These are phyloP conservation scores for Plectus sambesii DNA, from an alignment of 1,140 invertebrate genomes.

Conservation along the genomic window DNA sequence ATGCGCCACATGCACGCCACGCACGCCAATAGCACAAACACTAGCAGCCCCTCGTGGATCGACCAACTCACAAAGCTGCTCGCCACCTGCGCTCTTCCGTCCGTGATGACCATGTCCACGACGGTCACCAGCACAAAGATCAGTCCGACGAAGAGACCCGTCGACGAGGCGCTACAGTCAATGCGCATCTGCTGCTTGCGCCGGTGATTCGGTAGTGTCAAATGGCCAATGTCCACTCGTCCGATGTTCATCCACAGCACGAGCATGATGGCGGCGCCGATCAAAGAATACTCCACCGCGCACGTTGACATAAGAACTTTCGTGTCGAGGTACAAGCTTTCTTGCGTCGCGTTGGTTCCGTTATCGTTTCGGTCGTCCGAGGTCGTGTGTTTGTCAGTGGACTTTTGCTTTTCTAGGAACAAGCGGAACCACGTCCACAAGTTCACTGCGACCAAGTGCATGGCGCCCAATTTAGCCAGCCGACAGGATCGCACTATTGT, in stretches of 20 bases:
- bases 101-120: slow-evolving; percentile 42
- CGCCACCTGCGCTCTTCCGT: too few relatives aligned
- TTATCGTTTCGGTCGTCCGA: too few relatives aligned
- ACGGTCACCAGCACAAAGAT: slow-evolving; percentile 38
- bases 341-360: too few relatives aligned
- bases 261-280: slow-evolving; percentile 44
- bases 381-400: slow-evolving; percentile 19
- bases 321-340: too few relatives aligned
- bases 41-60: slow-evolving; percentile 28
- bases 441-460: slow-evolving; percentile 44
- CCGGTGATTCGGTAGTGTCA: too few relatives aligned
- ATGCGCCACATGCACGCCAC: slow-evolving; percentile 32
- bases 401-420: slow-evolving; percentile 36
- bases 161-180: slow-evolving; percentile 37
- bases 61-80: too few relatives aligned
- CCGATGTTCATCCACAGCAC: slow-evolving; percentile 39
- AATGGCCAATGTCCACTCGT: too few relatives aligned
- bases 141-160: slow-evolving; percentile 39
- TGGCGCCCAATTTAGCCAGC: slow-evolving; percentile 39
- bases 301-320: slow-evolving; percentile 44
- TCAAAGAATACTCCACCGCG: slow-evolving; percentile 43
- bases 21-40: slow-evolving; percentile 36
- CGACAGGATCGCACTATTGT: slow-evolving; percentile 34
- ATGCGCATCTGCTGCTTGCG: too few relatives aligned
- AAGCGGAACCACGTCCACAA: slow-evolving; percentile 44